These are phyloP conservation scores for Ophiodon elongatus DNA, from an alignment of 2,113 vertebrate species.

Conservation along the genomic window DNA sequence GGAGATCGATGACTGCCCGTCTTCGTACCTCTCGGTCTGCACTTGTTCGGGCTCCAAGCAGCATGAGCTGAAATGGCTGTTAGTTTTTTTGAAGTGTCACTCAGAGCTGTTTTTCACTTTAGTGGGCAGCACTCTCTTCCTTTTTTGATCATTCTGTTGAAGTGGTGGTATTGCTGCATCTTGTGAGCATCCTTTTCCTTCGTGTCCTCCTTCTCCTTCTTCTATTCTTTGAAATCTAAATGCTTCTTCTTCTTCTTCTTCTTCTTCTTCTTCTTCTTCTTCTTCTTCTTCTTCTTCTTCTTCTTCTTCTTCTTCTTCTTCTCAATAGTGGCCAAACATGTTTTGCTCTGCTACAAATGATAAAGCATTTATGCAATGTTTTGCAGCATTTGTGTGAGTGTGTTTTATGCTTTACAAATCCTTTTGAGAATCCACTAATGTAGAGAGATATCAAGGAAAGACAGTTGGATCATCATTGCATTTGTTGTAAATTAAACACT, in stretches of 20 bases:
- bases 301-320: constrained; percentile 1
- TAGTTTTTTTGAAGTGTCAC: constrained; percentile 37
- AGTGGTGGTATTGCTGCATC: neutral
- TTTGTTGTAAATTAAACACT: constrained; percentile 35
- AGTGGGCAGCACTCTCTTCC: neutral
- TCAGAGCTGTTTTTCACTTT: constrained; percentile 34
- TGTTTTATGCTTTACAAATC: constrained; percentile 14
- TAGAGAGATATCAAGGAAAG: constrained; percentile 13
- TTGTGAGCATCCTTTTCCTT: neutral
- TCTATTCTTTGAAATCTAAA: neutral
- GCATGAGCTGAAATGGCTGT: constrained; percentile 15
- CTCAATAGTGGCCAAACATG: no score
- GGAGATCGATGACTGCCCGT: constrained; percentile 55
- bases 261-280: neutral
- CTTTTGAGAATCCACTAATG: neutral
- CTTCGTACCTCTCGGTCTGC: neutral
- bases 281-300: neutral
- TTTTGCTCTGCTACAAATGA: no score
- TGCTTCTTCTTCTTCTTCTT: neutral
- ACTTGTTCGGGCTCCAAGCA: constrained; percentile 7
- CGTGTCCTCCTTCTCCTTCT: neutral
- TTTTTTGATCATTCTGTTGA: neutral
- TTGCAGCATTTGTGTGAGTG: neutral
- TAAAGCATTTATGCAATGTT: neutral
- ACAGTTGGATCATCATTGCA: constrained; percentile 12